Evolutionary conservation across 2,888 invertebrate genomes (phyloP), one percentile per base, ranked within the genome.

Genomic region (Drosophila leonis): DNA sequence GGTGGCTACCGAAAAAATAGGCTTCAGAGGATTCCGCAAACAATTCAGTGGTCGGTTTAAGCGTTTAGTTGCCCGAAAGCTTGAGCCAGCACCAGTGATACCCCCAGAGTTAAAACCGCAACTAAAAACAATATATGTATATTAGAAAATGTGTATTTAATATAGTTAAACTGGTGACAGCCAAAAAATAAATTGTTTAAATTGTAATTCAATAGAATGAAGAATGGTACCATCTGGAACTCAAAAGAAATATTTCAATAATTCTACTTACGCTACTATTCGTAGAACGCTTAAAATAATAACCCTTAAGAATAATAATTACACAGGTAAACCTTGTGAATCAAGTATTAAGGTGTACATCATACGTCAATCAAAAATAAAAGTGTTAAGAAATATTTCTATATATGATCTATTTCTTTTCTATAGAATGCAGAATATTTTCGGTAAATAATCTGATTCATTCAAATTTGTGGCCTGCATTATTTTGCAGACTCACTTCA

Each of bases 111-210:
- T 97, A 91, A 96, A 96, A 93, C 97, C 97, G 86, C 97, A 97
- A 94, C 95, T 97, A 86, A 97, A 97, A 94, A 96, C 97, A 92
- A 97, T 97, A 92, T 97, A 97, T 93, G 97, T 97, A 92, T 97
- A 97, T 94, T 97, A 83, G 82, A 42, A 61, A 2, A 24, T 9
- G 5, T 74, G 56, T 66, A 52, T 56, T 59, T 63, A 62, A 52
- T 48, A 42, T 27, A 56, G 27, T 42, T 44, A 15, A 49, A 56
- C 42, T 64, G 78, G 10, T 56, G 31, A 63, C 29, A 75, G 62
- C 63, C 51, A 52, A 64, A 60, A 56, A 75, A 72, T 72, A 35
- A 54, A 48, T 13, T 35, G 20, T 39, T 31, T 18, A 37, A 62
- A 59, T 27, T 59, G 12, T 55, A 59, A 20, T 55, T 12, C 2